Evolutionary conservation across 2,888 invertebrate species (phyloP).

Genomic region (Phoenoteleia sp.): DNA sequence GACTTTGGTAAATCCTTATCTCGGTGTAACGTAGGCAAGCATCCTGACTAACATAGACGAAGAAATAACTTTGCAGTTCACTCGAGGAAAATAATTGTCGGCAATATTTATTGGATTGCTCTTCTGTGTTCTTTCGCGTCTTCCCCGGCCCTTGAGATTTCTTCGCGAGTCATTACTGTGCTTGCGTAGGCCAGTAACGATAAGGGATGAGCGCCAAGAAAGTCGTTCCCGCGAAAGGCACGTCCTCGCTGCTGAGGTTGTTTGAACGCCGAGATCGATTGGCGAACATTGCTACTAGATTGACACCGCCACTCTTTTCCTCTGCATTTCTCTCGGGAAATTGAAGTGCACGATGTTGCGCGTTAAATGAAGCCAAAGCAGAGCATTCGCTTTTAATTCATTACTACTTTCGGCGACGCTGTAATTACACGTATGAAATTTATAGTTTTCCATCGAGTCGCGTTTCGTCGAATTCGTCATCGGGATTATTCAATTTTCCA

Average conservation of each 20-base stretch:
- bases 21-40: too few relatives aligned
- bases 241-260: constrained; percentile 25
- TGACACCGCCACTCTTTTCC: constrained; percentile 13
- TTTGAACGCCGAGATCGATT: constrained; percentile 55
- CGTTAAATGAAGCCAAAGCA: constrained; percentile 29
- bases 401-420: background rate
- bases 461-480: background rate
- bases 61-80: too few relatives aligned
- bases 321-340: constrained; percentile 55
- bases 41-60: too few relatives aligned
- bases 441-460: background rate
- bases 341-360: constrained; percentile 41
- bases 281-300: constrained; percentile 13
- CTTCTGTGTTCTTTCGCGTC: background rate
- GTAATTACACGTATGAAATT: constrained; percentile 6
- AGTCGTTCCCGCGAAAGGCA: constrained; percentile 25
- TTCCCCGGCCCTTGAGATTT: constrained; percentile 1
- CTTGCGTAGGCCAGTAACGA: constrained; percentile 26
- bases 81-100: constrained; percentile 17
- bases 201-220: constrained; percentile 25
- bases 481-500: background rate
- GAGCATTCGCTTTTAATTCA: constrained; percentile 37
- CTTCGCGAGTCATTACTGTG: constrained; percentile 11
- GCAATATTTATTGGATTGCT: background rate
- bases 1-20: too few relatives aligned